Evolutionary conservation across 2,888 invertebrate genomes (phyloP), one percentile per base, ranked within the genome.

Genomic region (Lasioglossum oenotherae): DNA sequence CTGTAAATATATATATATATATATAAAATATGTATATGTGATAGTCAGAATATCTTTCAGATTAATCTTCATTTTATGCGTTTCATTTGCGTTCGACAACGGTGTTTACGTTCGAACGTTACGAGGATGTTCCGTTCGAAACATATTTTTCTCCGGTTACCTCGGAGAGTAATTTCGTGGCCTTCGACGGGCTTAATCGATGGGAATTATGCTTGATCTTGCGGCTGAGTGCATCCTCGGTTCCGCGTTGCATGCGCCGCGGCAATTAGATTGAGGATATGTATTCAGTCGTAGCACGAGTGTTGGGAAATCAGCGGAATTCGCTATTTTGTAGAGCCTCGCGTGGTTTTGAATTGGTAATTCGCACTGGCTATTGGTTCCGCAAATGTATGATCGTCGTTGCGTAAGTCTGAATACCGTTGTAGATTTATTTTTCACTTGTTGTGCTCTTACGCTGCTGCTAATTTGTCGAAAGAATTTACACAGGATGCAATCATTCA

Each of bases 31-130:
- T 53, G 10, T 53, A n/a, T 53, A 53, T 14, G 31, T 1, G 10
- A 67, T 19, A 6, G 4, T n/a, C 14, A 41, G 53, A 35, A 57
- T 78, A 81, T 80, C 82, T 69, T 64, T n/a, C 23, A 64, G 67
- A 84, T 83, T 81, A 83, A 87, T 86, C 81, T 81, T 86, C 83
- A 83, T 87, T 82, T 79, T 86, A 82, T 81, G 71, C 79, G 31
- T 53, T 35, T 16, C 46, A 31, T 46, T 78, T 38, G 71, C 77
- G 85, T 41, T 74, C 77, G 60, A 76, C 57, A 35, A 46, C 41
- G 64, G 2, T 27, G 23, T 46, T 74, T 31, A n/a, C 64, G 78
- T 57, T 78, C n/a, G 31, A 78, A 83, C 74, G 83, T 60, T 44
- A 44, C 38, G 78, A 14, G 35, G 49, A 72, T 71, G 44, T 60